Base-by-base conservation (phyloP, 2,113 vertebrate species). In the Myotis davidii region DNA sequence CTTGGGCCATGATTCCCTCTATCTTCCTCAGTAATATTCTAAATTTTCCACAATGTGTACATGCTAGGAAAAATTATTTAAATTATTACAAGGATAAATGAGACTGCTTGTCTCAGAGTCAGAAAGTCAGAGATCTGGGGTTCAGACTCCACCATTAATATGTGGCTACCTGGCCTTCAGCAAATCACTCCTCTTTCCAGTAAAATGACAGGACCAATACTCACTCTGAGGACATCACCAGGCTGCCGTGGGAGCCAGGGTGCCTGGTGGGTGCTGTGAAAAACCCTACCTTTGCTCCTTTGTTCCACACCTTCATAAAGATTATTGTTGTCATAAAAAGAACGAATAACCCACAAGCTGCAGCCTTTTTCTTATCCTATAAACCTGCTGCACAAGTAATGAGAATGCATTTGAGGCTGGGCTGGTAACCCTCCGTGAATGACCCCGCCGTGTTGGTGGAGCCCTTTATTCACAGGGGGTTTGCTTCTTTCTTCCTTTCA, bases 291-390 rank as follows among this genome's bases (percentile, higher is more conserved):
- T 92, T 74, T 73, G 85, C 6, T 73, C 25, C 93, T 74, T 82
- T 81, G 74, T 61, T 69, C 29, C 34, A 83, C n/a, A 77, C 21
- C 32, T 50, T 77, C 85, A 59, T 74, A 92, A 78, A 88, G 16
- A 25, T 56, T 84, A 84, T 73, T 83, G 64, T 32, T 67, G 45
- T 93, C 42, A 83, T 87, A 81, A 87, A 96, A 83, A 76, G 54
- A 93, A 20, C 69, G 48, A 94, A 27, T 32, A 85, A 50, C n/a
- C 70, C 54, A 74, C 54, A 81, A 67, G n/a, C 16, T 52, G 16
- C 2, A 89, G 77, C 20, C 61, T 85, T 86, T 90, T 91, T 52
- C 83, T 96, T 82, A 61, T 52, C 84, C 87, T 74, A 50, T 14
- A 72, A 85, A 82, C 7, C 67, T 45, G 45, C 6, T 34, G n/a